Base-by-base conservation (phyloP, 2,888 invertebrate species). In the Cataglyphis albicans region DNA sequence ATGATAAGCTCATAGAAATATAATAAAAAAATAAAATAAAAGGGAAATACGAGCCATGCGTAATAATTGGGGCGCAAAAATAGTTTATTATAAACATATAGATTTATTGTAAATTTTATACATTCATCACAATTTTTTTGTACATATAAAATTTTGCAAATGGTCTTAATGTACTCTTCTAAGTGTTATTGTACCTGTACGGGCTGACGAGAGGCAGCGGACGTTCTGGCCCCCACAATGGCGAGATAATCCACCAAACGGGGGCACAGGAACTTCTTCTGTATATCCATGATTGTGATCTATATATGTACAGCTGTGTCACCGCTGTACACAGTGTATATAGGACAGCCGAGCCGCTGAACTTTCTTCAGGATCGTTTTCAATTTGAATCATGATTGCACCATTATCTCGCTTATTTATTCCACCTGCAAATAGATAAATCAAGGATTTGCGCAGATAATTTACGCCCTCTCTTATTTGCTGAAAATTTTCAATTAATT, bases 231-330 rank as follows among this genome's bases (percentile, higher is more conserved):
- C 92, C 99, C 99, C 91, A 99, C 99, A 93, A 99, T 98, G 91
- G 99, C 98, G 94, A 99, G 96, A 95, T 99, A 99, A 96, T 99
- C 99, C 95, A 98, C 97, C 93, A 98, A 95, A 91, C 98, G 97
- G 93, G 98, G 98, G 94, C 98, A 98, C 92, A 98, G 95, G 93
- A 97, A 97, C 94, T 97, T 97, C 94, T 97, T 97, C 95, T 98
- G 98, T 90, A 96, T 95, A 93, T 97, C 97, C 94, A 94, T 94
- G 86, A 80, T 75, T 81, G 80, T 81, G 55, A 68, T 86, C 89
- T 88, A 44, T 44, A 15, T 57, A 15, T 15, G 12, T 68, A 82
- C 86, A 90, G 90, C 90, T 89, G 91, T 91, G 93, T 93, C 93
- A 93, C 93, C 93, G 93, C 87, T 90, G 67, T 87, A 85, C 86